phyloP scores from a whole-genome alignment of 2,113 vertebrate genomes.

The Labeo catla region DNA sequence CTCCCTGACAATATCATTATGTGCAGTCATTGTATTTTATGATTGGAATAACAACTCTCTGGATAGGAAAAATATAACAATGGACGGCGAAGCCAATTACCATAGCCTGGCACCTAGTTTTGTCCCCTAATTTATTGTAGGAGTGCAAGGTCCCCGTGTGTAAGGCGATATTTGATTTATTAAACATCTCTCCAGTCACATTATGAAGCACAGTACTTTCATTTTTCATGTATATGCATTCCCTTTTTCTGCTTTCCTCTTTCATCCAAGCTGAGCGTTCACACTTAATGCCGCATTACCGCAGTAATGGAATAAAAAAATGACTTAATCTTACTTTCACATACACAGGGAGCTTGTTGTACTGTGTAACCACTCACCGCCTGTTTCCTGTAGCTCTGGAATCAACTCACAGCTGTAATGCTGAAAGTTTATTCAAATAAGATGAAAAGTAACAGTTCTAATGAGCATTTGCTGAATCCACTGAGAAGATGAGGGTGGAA shows the following conservation, averaged over 20 bases:
- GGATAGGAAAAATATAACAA: conserved; percentile 65
- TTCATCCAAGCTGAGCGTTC: conserved; percentile 10
- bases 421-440: conserved; percentile 18
- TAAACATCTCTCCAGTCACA: conserved; percentile 62
- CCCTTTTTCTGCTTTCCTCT: background rate
- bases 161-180: conserved; percentile 63
- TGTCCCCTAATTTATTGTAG: conserved; percentile 67
- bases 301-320: conserved; percentile 39
- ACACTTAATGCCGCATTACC: conserved; percentile 29
- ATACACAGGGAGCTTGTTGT: background rate
- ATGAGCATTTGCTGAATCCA: background rate
- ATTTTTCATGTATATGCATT: conserved; percentile 47
- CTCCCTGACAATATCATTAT: conserved; percentile 69
- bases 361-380: conserved; percentile 10
- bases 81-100: conserved; percentile 68
- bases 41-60: conserved; percentile 67
- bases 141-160: conserved; percentile 46
- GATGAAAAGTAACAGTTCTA: background rate
- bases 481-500: background rate
- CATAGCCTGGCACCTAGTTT: conserved; percentile 54
- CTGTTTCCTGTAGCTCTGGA: background rate
- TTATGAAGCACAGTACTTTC: conserved; percentile 51
- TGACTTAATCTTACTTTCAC: conserved; percentile 29
- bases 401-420: background rate
- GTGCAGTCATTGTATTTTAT: conserved; percentile 74